These are phyloP conservation scores for Cetonia aurata DNA, from an alignment of 2,888 invertebrate genomes.

Conservation along the genomic window DNA sequence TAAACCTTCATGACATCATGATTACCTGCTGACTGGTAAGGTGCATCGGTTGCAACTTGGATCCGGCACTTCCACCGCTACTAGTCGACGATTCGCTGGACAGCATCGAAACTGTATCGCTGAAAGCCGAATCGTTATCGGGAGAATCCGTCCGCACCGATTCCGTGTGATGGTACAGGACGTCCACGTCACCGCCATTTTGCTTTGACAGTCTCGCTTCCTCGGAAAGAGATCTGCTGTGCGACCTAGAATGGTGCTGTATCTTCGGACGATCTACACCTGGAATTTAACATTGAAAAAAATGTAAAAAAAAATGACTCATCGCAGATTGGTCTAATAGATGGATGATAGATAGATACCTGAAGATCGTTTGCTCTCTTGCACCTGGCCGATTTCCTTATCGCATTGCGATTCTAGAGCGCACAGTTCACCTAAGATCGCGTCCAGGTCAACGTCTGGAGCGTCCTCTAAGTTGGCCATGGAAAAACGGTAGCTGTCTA, in stretches of 20 bases:
- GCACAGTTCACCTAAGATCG: constrained; percentile 94
- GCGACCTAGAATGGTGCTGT: constrained; percentile 63
- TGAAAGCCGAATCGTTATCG: constrained; percentile 98
- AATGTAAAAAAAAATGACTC: too few species aligned
- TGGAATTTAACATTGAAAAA: neutral
- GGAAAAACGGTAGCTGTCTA: constrained; percentile 92
- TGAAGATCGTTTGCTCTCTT: constrained; percentile 64
- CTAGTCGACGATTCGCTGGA: constrained; percentile 95
- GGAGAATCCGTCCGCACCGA: constrained; percentile 89
- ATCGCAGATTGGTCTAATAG: too few species aligned
- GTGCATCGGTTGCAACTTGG: constrained; percentile 67
- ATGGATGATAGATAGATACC: too few species aligned
- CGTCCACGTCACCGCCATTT: constrained; percentile 61
- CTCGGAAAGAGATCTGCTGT: constrained; percentile 66
- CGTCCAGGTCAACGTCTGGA: constrained; percentile 96
- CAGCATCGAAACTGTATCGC: constrained; percentile 94
- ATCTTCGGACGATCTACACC: constrained; percentile 61
- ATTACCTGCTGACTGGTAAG: constrained; percentile 53
- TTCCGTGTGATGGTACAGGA: constrained; percentile 60
- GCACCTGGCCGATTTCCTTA: constrained; percentile 68
- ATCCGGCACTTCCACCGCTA: constrained; percentile 78
- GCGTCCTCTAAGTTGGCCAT: constrained; percentile 97
- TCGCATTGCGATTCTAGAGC: constrained; percentile 84
- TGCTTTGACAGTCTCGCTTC: constrained; percentile 62
- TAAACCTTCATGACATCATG: too few species aligned